phyloP scores from a whole-genome alignment of 2,797 vertebrate species.

The Gymnothorax javanicus region DNA sequence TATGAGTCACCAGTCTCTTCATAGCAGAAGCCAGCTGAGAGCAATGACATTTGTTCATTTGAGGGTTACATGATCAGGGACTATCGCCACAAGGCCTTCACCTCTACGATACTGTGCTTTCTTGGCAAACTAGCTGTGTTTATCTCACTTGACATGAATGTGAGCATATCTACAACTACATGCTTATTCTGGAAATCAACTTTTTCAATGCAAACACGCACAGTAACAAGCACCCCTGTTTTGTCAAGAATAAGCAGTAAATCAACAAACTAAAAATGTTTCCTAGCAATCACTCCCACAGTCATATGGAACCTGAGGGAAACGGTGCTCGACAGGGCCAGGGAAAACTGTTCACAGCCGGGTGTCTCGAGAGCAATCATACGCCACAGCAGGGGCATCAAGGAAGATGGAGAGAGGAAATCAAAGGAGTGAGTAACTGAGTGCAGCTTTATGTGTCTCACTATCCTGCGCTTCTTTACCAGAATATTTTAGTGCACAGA shows the following conservation, averaged over 20 bases:
- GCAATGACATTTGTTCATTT: too few species aligned
- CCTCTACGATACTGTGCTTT: too few species aligned
- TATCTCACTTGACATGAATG: too few species aligned
- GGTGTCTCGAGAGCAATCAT: not conserved
- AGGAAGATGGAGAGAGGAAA: constrained; percentile 27
- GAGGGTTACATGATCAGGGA: too few species aligned
- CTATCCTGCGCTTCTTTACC: not conserved
- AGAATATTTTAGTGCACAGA: not conserved
- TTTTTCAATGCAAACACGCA: not conserved
- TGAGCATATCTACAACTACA: not conserved
- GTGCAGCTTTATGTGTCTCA: not conserved
- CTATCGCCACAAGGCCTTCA: too few species aligned
- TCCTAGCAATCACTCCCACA: not conserved
- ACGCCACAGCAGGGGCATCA: not conserved
- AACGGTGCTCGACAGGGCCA: not conserved
- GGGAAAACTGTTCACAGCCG: not conserved
- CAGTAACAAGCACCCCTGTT: not conserved
- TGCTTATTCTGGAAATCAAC: not conserved
- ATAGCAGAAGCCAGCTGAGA: too few species aligned
- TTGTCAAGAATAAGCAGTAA: not conserved
- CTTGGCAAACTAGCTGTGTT: too few species aligned
- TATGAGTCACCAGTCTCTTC: too few species aligned
- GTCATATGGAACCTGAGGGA: not conserved
- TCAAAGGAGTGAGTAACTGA: constrained; percentile 29
- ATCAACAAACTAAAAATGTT: not conserved